These are phyloP conservation scores for Pithys albifrons DNA, from an alignment of 2,113 vertebrate genomes.

Conservation along the genomic window DNA sequence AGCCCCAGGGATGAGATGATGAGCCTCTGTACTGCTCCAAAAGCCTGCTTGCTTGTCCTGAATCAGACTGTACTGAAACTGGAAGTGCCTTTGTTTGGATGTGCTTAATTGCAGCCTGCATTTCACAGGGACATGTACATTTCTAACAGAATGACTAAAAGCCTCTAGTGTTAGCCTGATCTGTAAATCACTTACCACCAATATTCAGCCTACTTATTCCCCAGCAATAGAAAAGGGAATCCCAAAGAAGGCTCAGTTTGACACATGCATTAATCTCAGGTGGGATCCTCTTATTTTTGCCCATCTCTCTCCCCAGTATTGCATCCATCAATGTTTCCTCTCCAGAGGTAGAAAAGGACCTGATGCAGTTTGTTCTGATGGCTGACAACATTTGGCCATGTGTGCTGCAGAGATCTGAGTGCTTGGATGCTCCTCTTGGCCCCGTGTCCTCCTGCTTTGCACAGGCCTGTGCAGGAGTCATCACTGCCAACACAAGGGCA, in stretches of 20 bases:
- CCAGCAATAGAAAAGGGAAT: neutral
- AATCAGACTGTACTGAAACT: neutral
- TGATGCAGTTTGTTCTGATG: neutral
- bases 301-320: neutral
- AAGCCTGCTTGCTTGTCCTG: neutral
- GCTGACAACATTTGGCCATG: neutral
- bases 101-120: neutral
- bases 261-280: neutral
- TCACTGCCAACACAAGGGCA: neutral
- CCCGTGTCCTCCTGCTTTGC: neutral
- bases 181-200: neutral
- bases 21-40: neutral
- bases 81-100: neutral
- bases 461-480: neutral
- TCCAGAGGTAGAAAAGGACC: neutral
- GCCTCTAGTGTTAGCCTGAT: neutral
- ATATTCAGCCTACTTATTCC: neutral
- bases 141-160: conserved; percentile 22
- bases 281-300: neutral
- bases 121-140: neutral
- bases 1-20: neutral
- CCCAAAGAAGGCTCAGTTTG: neutral
- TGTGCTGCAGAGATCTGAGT: too few relatives aligned
- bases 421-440: neutral
- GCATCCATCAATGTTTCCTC: neutral